phyloP scores from a whole-genome alignment of 2,888 invertebrate species.

The Plebejus anna region DNA sequence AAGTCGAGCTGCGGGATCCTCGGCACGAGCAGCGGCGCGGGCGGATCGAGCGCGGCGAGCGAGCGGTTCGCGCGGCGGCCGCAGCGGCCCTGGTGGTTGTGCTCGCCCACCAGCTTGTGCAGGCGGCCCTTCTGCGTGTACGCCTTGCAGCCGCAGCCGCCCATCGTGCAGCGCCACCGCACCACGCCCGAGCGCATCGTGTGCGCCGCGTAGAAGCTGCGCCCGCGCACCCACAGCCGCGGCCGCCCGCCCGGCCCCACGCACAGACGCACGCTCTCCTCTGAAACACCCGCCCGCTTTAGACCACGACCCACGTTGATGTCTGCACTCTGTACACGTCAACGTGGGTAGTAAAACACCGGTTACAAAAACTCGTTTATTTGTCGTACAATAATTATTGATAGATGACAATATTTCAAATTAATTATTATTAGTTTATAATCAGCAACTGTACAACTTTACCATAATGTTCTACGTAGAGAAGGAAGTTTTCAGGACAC shows the following conservation, averaged over 20 bases:
- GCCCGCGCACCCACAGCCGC: conserved; percentile 71
- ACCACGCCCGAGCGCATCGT: conserved; percentile 75
- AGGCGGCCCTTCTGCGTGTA: conserved; percentile 71
- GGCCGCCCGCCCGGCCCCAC: conserved; percentile 73
- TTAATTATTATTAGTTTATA: neutral
- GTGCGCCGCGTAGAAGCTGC: conserved; percentile 74
- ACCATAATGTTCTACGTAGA: neutral
- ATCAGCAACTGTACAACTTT: neutral
- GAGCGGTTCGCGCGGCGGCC: conserved; percentile 50
- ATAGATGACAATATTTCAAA: neutral
- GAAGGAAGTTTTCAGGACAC: neutral
- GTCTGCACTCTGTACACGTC: neutral
- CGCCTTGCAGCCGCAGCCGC: conserved; percentile 73
- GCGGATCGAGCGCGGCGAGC: conserved; percentile 43
- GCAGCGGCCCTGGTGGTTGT: conserved; percentile 68
- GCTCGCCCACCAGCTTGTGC: conserved; percentile 71
- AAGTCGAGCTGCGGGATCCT: conserved; percentile 61
- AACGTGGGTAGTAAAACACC: conserved; percentile 14
- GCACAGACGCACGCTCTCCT: conserved; percentile 63
- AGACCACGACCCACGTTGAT: conserved; percentile 29
- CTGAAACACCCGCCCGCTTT: conserved; percentile 50
- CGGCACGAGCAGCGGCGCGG: conserved; percentile 58
- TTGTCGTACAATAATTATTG: neutral
- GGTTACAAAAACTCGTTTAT: conserved; percentile 4
- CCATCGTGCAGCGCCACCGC: conserved; percentile 75